phyloP scores from a whole-genome alignment of 2,797 vertebrate genomes.

The Dromococcyx pavoninus region DNA sequence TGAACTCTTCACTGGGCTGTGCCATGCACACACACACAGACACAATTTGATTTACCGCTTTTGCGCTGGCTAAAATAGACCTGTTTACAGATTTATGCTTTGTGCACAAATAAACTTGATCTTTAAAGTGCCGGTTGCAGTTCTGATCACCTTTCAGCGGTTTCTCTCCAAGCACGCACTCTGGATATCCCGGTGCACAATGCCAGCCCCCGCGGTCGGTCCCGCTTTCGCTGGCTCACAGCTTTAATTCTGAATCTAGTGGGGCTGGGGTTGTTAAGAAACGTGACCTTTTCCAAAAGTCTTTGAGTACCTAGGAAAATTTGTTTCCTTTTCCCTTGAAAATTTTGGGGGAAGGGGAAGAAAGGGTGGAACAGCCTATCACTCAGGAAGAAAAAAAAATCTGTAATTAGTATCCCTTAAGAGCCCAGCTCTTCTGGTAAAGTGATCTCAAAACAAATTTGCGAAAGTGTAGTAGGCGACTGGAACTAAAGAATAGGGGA shows the following conservation, averaged over 20 bases:
- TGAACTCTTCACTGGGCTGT: neutral
- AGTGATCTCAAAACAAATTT: slow-evolving; percentile 77
- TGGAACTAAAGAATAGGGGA: slow-evolving; percentile 61
- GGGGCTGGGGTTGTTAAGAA: neutral
- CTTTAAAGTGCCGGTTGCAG: neutral
- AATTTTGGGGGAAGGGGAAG: neutral
- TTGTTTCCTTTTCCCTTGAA: neutral
- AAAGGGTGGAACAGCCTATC: neutral
- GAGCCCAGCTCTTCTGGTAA: slow-evolving; percentile 69
- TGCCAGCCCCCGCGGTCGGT: neutral
- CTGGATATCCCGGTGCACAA: neutral
- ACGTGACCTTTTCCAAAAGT: neutral
- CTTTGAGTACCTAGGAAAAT: neutral
- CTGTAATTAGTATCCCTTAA: slow-evolving; percentile 47
- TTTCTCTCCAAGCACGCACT: neutral
- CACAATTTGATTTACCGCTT: neutral
- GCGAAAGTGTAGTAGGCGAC: slow-evolving; percentile 47
- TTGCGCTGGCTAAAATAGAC: neutral
- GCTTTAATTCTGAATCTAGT: neutral
- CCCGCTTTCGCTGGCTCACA: neutral
- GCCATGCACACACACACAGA: neutral
- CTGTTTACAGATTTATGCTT: slow-evolving; percentile 23
- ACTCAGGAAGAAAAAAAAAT: slow-evolving; percentile 5
- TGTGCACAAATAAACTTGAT: slow-evolving; percentile 8
- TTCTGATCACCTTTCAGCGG: neutral